Evolutionary conservation across 2,888 invertebrate species (phyloP).

Genomic region (Platynereis dumerilii): DNA sequence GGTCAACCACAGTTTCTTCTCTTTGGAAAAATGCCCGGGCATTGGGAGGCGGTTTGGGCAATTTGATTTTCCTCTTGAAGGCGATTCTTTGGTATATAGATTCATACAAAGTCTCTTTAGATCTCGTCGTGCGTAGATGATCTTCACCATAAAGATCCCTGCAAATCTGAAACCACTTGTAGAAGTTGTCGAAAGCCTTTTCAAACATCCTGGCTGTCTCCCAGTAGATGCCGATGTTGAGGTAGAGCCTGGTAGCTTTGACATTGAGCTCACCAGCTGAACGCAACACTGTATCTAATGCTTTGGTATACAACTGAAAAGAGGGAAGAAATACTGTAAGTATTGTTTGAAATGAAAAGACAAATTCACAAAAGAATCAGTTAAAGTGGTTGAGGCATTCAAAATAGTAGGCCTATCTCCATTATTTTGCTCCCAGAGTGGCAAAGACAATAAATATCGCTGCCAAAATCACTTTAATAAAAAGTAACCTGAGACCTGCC

Average conservation of each 20-base stretch:
- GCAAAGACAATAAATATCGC: background rate
- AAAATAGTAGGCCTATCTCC: too few relatives aligned
- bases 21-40: too few relatives aligned
- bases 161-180: conserved; percentile 12
- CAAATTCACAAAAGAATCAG: too few relatives aligned
- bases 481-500: too few relatives aligned
- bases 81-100: background rate
- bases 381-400: too few relatives aligned
- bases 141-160: conserved; percentile 14
- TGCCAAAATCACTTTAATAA: too few relatives aligned
- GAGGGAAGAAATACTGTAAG: background rate
- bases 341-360: background rate
- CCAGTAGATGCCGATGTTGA: conserved; percentile 45
- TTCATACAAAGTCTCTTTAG: conserved; percentile 13
- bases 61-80: conserved; percentile 1
- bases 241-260: conserved; percentile 35
- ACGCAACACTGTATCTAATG: conserved; percentile 57
- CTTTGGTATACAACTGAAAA: conserved; percentile 54
- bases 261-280: conserved; percentile 47
- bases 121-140: conserved; percentile 1
- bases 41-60: background rate
- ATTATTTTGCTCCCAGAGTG: too few relatives aligned
- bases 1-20: too few relatives aligned
- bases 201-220: conserved; percentile 37
- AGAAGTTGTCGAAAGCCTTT: conserved; percentile 38